A percentile compares a stretch with the other conserved stretches of the same genome.
Conservation (phyloP, 2,113 vertebrate genomes). For the Pleuronectes platessa region DNA sequence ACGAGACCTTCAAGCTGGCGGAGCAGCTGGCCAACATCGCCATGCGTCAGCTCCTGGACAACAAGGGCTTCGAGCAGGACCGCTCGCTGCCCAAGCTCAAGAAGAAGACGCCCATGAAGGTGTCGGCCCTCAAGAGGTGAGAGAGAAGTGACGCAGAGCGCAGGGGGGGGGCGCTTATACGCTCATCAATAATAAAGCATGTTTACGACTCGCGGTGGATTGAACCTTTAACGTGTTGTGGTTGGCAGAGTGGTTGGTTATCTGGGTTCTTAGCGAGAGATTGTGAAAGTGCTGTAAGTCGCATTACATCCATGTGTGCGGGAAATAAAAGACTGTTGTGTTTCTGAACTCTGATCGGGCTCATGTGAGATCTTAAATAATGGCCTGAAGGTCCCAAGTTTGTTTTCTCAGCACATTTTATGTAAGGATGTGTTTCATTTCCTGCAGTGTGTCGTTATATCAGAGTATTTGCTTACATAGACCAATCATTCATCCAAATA, state of each 20-base stretch:
- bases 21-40: constrained; percentile 99
- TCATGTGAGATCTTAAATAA: not conserved
- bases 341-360: not conserved
- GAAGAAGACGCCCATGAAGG: constrained; percentile 96
- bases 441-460: not conserved
- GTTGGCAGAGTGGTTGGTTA: not conserved
- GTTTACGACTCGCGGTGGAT: not conserved
- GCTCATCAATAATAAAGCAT: constrained; percentile 14
- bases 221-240: constrained; percentile 4
- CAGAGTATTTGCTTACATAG: not conserved
- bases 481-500: not conserved
- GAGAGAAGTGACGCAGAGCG: constrained; percentile 47
- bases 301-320: not conserved
- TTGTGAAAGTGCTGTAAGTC: not conserved
- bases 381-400: not conserved
- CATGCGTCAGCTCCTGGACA: constrained; percentile 96
- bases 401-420: not conserved
- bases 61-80: constrained; percentile 97
- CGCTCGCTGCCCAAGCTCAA: constrained; percentile 95
- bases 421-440: constrained; percentile 4
- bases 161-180: not conserved
- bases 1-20: constrained; percentile 96
- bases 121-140: constrained; percentile 95
- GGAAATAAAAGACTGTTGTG: constrained; percentile 9
- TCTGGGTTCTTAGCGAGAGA: not conserved